Conservation (phyloP, 2,888 invertebrate genomes). For the Mythimna impura region DNA sequence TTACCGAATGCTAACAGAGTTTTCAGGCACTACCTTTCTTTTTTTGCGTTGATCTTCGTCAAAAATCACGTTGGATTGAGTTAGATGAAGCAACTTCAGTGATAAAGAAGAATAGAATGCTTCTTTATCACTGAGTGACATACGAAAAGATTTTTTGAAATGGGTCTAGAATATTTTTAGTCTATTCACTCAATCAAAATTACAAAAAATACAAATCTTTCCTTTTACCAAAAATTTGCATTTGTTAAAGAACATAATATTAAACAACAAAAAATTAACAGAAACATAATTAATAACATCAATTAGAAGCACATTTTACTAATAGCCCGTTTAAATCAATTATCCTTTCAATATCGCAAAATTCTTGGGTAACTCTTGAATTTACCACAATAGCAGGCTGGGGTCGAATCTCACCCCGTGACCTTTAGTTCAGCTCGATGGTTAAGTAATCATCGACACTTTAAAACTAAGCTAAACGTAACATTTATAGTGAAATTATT, state of each 20-base stretch:
- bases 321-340: constrained; percentile 41
- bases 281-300: constrained; percentile 11
- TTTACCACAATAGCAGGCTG: constrained; percentile 37
- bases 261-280: not conserved
- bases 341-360: constrained; percentile 32
- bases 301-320: constrained; percentile 28
- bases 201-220: too few relatives aligned
- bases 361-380: constrained; percentile 13
- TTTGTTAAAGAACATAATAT: not conserved
- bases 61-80: too few relatives aligned
- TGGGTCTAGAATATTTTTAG: too few relatives aligned
- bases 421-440: constrained; percentile 8
- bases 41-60: too few relatives aligned
- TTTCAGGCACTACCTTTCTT: too few relatives aligned
- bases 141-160: too few relatives aligned
- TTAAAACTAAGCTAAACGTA: not conserved
- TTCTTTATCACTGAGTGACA: too few relatives aligned
- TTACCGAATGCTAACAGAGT: too few relatives aligned
- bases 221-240: not conserved
- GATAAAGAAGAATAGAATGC: too few relatives aligned
- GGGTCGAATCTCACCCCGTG: constrained; percentile 6
- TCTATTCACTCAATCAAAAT: too few relatives aligned
- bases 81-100: too few relatives aligned
- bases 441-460: not conserved
- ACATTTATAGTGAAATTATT: not conserved